A percentile compares a stretch with the other conserved stretches of the same genome.
Conservation (phyloP, 2,113 vertebrate species). For the Aldabrachelys gigantea region DNA sequence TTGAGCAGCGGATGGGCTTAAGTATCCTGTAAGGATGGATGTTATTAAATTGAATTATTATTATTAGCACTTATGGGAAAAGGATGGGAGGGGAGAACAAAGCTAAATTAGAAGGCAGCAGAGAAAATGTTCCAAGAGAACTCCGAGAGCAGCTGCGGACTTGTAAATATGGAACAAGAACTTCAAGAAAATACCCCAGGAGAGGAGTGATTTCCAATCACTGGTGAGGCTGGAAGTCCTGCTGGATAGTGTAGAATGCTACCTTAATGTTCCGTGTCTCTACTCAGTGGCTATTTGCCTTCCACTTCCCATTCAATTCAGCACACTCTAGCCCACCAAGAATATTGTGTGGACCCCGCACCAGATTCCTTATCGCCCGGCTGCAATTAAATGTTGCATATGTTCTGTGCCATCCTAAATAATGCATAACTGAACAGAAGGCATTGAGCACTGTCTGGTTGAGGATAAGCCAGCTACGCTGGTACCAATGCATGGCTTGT, state of each 20-base stretch:
- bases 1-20: slow-evolving; percentile 75
- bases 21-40: slow-evolving; percentile 72
- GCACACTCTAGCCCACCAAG: no score
- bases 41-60: slow-evolving; percentile 83
- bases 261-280: background rate
- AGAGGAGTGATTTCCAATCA: background rate
- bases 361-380: background rate
- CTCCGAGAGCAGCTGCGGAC: background rate
- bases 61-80: slow-evolving; percentile 76
- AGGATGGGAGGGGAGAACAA: slow-evolving; percentile 49
- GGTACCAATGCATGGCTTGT: background rate
- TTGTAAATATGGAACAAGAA: background rate
- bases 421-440: background rate
- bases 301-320: background rate
- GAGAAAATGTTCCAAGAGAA: slow-evolving; percentile 29
- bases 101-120: slow-evolving; percentile 68
- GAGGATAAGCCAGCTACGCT: accelerated
- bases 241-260: background rate
- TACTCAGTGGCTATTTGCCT: background rate
- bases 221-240: background rate
- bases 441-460: background rate
- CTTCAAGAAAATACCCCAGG: accelerated
- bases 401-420: background rate
- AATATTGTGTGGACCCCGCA: no score
- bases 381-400: background rate